Percentiles rank a stretch among this genome's conserved stretches.
These are phyloP conservation scores for Sphaeramia orbicularis DNA, from an alignment of 2,797 vertebrate species.

Conservation along the genomic window DNA sequence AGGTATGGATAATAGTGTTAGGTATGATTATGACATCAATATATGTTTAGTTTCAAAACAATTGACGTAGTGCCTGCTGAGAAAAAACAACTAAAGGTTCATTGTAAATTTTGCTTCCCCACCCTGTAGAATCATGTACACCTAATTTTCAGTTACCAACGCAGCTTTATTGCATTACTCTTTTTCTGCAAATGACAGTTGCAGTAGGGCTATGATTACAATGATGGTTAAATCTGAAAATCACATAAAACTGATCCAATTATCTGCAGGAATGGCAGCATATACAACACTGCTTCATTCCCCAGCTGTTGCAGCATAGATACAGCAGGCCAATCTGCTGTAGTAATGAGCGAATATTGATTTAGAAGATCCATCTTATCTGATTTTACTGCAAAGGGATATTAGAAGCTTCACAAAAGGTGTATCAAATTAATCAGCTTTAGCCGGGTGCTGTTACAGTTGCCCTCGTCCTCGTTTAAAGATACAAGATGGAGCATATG, in stretches of 20 bases:
- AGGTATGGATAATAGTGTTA: no score
- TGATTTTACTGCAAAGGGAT: slow-evolving; percentile 77
- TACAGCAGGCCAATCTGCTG: slow-evolving; percentile 65
- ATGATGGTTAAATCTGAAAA: slow-evolving; percentile 44
- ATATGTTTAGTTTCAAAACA: no score
- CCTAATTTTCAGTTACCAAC: slow-evolving; percentile 26
- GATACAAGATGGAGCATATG: not conserved
- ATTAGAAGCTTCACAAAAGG: slow-evolving; percentile 77
- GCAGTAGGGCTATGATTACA: slow-evolving; percentile 13
- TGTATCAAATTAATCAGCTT: slow-evolving; percentile 81
- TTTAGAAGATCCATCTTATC: slow-evolving; percentile 76
- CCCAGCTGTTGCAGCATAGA: slow-evolving; percentile 32
- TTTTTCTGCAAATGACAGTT: slow-evolving; percentile 5
- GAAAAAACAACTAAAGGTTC: no score
- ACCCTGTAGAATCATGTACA: slow-evolving; percentile 16
- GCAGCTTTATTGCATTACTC: slow-evolving; percentile 7
- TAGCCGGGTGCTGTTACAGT: slow-evolving; percentile 62
- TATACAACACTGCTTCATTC: slow-evolving; percentile 46
- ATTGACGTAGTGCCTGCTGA: no score
- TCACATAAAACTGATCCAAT: slow-evolving; percentile 46
- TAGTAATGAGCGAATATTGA: slow-evolving; percentile 84
- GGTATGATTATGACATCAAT: no score
- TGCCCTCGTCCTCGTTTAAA: slow-evolving; percentile 39
- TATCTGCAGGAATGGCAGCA: slow-evolving; percentile 38
- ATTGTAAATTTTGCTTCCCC: no score